These are phyloP conservation scores for Brachionus rubens DNA, from an alignment of 1,140 invertebrate genomes.

Conservation along the genomic window DNA sequence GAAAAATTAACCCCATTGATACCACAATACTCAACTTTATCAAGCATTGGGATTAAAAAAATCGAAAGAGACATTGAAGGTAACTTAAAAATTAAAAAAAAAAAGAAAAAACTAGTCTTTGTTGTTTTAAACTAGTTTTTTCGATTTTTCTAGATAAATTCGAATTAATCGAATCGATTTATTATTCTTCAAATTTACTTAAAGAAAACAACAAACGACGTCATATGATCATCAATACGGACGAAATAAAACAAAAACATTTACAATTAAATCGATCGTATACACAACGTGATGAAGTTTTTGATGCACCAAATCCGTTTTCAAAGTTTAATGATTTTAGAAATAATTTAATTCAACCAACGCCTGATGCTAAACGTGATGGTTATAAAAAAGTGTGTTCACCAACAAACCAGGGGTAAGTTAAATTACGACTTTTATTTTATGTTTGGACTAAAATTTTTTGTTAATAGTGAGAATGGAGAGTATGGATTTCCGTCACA, in stretches of 20 bases:
- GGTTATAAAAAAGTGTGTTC: constrained; percentile 1
- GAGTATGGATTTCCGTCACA: no score
- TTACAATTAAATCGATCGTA: no score
- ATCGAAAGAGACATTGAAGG: constrained; percentile 17
- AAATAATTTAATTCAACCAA: constrained; percentile 5
- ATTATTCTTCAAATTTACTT: constrained; percentile 45
- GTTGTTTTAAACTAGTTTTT: background rate
- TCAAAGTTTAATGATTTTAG: background rate
- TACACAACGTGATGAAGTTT: no score
- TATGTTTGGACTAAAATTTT: background rate
- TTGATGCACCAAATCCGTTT: no score
- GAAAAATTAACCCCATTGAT: no score
- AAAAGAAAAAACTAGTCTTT: no score
- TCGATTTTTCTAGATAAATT: background rate
- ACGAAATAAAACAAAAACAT: no score
- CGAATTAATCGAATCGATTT: constrained; percentile 31
- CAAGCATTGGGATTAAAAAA: background rate
- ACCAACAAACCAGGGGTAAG: background rate
- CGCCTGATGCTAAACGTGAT: constrained; percentile 10
- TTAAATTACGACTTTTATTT: background rate
- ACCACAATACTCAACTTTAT: background rate
- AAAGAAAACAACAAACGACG: constrained; percentile 31
- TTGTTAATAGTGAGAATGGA: no score
- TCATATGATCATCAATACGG: no score
- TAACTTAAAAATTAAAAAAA: no score